These are phyloP conservation scores for Limnothrissa miodon DNA, from an alignment of 2,113 vertebrate genomes.

Conservation along the genomic window DNA sequence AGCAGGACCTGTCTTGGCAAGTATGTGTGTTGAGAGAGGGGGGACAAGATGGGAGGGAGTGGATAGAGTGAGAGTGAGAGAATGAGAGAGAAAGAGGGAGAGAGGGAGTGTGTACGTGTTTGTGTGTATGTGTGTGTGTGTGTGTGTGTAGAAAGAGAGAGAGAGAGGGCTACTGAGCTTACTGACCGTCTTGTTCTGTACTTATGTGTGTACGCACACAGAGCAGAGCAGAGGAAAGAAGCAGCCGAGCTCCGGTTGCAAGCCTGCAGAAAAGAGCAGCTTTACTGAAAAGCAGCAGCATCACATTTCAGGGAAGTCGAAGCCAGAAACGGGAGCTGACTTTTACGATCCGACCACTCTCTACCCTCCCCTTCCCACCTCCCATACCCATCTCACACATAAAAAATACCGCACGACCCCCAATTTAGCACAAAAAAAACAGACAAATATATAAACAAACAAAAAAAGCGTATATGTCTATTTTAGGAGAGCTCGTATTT, in stretches of 20 bases:
- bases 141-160: conserved; percentile 57
- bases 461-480: conserved; percentile 65
- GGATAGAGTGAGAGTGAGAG: conserved; percentile 27
- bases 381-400: conserved; percentile 35
- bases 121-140: conserved; percentile 55
- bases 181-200: conserved; percentile 73
- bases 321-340: conserved; percentile 75
- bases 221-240: conserved; percentile 74
- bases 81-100: conserved; percentile 24
- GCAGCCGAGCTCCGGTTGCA: conserved; percentile 81
- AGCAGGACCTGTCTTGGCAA: conserved; percentile 76
- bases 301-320: conserved; percentile 82
- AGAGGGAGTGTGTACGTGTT: conserved; percentile 57
- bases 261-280: conserved; percentile 82
- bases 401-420: conserved; percentile 64
- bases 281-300: conserved; percentile 85
- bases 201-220: conserved; percentile 74
- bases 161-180: conserved; percentile 68
- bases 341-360: conserved; percentile 60
- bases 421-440: conserved; percentile 60
- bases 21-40: conserved; percentile 58
- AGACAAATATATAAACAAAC: conserved; percentile 61
- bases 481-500: conserved; percentile 64
- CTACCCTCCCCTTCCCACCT: conserved; percentile 25
- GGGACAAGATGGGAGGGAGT: conserved; percentile 35